Evolutionary conservation across 2,113 vertebrate species (phyloP).

Genomic region (human): DNA sequence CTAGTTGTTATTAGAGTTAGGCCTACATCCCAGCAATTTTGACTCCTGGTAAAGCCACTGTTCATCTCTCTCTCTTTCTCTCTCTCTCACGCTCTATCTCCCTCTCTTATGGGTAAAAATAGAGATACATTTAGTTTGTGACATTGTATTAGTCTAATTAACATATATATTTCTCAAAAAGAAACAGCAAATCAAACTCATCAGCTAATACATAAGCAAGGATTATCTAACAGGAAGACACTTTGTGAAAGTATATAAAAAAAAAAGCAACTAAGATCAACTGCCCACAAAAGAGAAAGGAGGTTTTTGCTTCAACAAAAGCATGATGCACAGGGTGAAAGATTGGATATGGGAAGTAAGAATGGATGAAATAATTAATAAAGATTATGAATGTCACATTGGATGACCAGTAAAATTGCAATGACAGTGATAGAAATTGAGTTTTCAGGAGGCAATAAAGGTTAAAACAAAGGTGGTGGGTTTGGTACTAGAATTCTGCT

Average conservation of each 20-base stretch:
- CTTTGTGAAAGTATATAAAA: background rate
- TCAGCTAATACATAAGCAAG: background rate
- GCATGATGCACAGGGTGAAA: background rate
- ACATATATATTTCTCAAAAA: background rate
- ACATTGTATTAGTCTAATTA: background rate
- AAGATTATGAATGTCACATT: background rate
- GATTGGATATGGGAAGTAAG: background rate
- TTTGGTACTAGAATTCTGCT: background rate
- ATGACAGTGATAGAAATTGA: background rate
- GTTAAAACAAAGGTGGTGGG: background rate
- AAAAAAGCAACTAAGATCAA: background rate
- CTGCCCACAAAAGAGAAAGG: background rate
- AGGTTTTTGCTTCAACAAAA: background rate
- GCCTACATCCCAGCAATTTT: background rate
- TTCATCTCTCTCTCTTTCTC: no score
- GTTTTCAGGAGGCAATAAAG: background rate
- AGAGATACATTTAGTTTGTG: background rate
- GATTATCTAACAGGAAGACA: background rate
- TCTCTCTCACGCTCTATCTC: no score
- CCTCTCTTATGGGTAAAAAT: no score
- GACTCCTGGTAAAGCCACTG: background rate
- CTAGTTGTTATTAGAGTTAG: background rate
- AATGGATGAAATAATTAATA: background rate
- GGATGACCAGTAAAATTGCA: background rate
- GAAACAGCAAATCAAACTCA: background rate